These are phyloP conservation scores for Lepidurus packardi DNA, from an alignment of 1,140 invertebrate species.

Conservation along the genomic window DNA sequence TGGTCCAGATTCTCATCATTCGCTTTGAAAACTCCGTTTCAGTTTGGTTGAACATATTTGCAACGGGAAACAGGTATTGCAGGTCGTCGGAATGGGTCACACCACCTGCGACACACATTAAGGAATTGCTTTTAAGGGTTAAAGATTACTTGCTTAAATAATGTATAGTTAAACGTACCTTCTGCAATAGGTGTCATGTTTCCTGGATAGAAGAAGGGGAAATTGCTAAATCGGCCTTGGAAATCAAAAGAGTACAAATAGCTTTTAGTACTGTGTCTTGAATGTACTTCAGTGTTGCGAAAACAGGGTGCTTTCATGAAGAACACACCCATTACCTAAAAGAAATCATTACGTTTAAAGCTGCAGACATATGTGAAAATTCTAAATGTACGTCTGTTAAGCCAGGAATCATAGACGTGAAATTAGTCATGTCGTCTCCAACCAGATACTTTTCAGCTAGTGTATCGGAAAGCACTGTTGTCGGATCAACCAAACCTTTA, in stretches of 20 bases:
- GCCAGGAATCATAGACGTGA: conserved; percentile 32
- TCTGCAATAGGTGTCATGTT: conserved; percentile 20
- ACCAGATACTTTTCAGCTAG: conserved; percentile 26
- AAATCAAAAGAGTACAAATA: conserved; percentile 35
- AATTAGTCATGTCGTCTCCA: conserved; percentile 26
- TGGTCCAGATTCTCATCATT: conserved; percentile 36
- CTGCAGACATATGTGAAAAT: too few species aligned
- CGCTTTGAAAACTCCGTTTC: conserved; percentile 34
- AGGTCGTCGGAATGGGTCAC: conserved; percentile 39
- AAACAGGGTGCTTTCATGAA: conserved; percentile 31
- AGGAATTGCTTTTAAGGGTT: neutral
- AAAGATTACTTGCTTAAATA: neutral
- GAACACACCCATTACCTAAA: conserved; percentile 25
- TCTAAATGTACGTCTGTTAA: conserved; percentile 2
- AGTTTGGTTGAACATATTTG: conserved; percentile 24
- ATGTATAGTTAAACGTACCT: conserved; percentile 11
- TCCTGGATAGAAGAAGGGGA: conserved; percentile 12
- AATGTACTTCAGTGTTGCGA: conserved; percentile 24
- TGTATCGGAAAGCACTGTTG: neutral
- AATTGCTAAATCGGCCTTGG: conserved; percentile 18
- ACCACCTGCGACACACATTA: conserved; percentile 27
- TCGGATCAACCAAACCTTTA: conserved; percentile 14
- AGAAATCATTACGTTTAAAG: neutral
- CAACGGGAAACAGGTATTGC: conserved; percentile 37
- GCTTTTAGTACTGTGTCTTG: conserved; percentile 25